Conservation (phyloP, 2,113 vertebrate species). For the Nesoenas mayeri region DNA sequence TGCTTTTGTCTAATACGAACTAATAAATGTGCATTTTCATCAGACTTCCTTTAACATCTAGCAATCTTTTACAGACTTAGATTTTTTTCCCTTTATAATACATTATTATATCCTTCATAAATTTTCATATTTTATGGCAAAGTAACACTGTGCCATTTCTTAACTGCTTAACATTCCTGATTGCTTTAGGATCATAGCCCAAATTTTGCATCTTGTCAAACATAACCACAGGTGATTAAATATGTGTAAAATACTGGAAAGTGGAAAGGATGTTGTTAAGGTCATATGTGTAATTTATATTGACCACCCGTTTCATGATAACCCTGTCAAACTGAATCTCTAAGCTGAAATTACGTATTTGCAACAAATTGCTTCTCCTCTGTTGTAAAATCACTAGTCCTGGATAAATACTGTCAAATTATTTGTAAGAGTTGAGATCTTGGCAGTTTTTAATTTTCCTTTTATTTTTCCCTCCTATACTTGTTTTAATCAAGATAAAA, state of each 20-base stretch:
- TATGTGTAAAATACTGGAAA: not conserved
- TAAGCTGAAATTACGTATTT: not conserved
- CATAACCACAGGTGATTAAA: not conserved
- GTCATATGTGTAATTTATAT: not conserved
- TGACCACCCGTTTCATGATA: not conserved
- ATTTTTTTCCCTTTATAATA: not conserved
- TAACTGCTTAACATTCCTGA: not conserved
- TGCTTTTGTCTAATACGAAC: conserved; percentile 14
- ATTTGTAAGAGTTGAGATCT: not conserved
- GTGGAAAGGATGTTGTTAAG: not conserved
- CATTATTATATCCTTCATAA: not conserved
- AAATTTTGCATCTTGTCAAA: not conserved
- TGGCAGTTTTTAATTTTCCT: not conserved
- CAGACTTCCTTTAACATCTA: conserved; percentile 18
- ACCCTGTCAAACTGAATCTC: not conserved
- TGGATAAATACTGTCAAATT: not conserved
- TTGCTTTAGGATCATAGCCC: not conserved
- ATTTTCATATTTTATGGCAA: not conserved
- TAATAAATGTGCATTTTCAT: conserved; percentile 37
- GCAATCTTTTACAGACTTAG: not conserved
- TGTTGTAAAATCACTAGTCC: not conserved
- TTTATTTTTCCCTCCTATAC: fast-evolving
- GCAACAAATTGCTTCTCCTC: not conserved
- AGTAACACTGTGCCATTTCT: not conserved
- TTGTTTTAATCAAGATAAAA: not conserved